These are phyloP conservation scores for Tinea pellionella DNA, from an alignment of 2,888 invertebrate genomes.

Conservation along the genomic window DNA sequence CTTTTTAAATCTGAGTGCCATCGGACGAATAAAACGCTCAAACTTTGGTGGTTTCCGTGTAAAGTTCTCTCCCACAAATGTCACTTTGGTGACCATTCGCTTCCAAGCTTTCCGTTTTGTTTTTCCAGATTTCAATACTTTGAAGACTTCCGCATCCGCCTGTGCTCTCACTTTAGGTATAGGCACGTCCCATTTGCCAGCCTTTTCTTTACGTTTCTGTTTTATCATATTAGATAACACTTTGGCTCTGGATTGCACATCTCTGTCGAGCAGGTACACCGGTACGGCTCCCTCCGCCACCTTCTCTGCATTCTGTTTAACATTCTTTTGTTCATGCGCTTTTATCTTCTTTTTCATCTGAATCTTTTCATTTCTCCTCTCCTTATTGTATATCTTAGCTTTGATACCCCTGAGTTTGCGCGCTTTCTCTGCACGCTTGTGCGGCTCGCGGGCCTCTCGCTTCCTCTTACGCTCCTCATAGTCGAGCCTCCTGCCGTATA, in stretches of 20 bases:
- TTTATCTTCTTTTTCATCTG: conserved; percentile 99
- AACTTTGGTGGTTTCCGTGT: conserved; percentile 99
- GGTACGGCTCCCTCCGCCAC: conserved; percentile 93
- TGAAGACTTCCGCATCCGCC: conserved; percentile 97
- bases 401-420: conserved; percentile 93
- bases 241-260: conserved; percentile 93
- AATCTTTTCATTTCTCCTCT: conserved; percentile 97
- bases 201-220: conserved; percentile 99
- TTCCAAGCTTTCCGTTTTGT: conserved; percentile 97
- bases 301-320: conserved; percentile 85
- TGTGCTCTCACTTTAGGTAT: conserved; percentile 98
- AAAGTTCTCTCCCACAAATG: conserved; percentile 97
- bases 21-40: conserved; percentile 97
- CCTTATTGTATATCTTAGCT: conserved; percentile 97
- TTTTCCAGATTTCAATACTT: conserved; percentile 91
- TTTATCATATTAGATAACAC: conserved; percentile 99
- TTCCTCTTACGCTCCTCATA: conserved; percentile 98
- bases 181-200: conserved; percentile 99
- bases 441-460: conserved; percentile 93
- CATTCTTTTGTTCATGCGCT: conserved; percentile 95
- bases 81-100: conserved; percentile 98
- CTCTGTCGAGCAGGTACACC: conserved; percentile 96
- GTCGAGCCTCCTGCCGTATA: conserved; percentile 95
- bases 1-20: conserved; percentile 95
- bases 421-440: conserved; percentile 91